These are phyloP conservation scores for Catharus bicknelli DNA, from an alignment of 2,113 vertebrate species.

Conservation along the genomic window DNA sequence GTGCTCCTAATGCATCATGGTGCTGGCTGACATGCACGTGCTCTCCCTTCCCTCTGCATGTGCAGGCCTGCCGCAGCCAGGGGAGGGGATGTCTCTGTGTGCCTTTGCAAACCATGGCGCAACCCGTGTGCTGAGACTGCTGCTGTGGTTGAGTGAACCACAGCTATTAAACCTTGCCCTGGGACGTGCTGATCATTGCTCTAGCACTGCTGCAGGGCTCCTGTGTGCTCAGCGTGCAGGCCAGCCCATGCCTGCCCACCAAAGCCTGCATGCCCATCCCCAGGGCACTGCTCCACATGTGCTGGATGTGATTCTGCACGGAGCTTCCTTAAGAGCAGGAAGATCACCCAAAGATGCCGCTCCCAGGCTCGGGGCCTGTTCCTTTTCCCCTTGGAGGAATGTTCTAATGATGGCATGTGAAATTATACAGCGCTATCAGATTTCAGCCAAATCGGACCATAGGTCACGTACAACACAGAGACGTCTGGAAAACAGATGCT, in stretches of 20 bases:
- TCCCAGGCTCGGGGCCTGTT: slow-evolving; percentile 7
- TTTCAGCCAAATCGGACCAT: slow-evolving; percentile 45
- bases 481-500: slow-evolving; percentile 60
- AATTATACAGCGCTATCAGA: slow-evolving; percentile 43
- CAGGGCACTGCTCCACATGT: not conserved
- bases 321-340: slow-evolving; percentile 26
- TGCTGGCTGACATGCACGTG: not conserved
- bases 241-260: not conserved
- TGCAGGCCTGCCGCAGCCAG: not conserved
- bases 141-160: not conserved
- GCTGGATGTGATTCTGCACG: not conserved
- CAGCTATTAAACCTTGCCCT: not conserved
- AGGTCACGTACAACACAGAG: slow-evolving; percentile 42
- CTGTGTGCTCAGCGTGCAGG: fast-evolving
- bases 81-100: not conserved
- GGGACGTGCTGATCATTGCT: fast-evolving
- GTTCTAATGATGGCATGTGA: slow-evolving; percentile 38
- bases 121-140: fast-evolving
- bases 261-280: not conserved
- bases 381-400: slow-evolving; percentile 5
- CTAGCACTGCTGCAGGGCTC: fast-evolving
- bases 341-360: not conserved
- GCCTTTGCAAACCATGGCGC: not conserved
- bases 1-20: fast-evolving
- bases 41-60: fast-evolving